phyloP scores from a whole-genome alignment of 2,113 vertebrate species.

The Rhinichthys klamathensis region DNA sequence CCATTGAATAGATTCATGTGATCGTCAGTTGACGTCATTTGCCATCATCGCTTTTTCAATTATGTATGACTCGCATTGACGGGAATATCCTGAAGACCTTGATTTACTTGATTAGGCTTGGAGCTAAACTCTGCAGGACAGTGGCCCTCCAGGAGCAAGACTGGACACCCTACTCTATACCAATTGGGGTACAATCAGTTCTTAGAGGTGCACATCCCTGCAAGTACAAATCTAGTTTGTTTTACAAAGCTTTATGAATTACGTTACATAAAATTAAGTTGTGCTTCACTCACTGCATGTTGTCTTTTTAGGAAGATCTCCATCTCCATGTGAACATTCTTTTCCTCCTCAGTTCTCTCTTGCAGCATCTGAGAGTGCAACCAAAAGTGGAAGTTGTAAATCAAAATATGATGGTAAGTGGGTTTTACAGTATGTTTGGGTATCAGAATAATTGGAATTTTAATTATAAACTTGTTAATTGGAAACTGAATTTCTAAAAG shows the following conservation, averaged over 20 bases:
- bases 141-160: not conserved
- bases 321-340: conserved; percentile 70
- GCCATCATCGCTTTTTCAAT: too few relatives aligned
- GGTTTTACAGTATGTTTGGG: not conserved
- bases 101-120: not conserved
- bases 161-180: not conserved
- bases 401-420: not conserved
- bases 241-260: not conserved
- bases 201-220: not conserved
- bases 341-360: conserved; percentile 76
- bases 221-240: not conserved
- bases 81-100: not conserved
- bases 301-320: conserved; percentile 79
- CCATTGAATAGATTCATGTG: too few relatives aligned
- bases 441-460: not conserved
- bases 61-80: too few relatives aligned
- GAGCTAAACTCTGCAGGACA: not conserved
- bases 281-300: conserved; percentile 68
- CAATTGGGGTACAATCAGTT: not conserved
- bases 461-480: not conserved
- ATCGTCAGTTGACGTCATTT: too few relatives aligned
- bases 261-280: not conserved
- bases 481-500: not conserved
- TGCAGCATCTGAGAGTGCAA: conserved; percentile 68
- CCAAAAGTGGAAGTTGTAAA: not conserved